phyloP scores from a whole-genome alignment of 2,113 vertebrate species.

The Indicator indicator region DNA sequence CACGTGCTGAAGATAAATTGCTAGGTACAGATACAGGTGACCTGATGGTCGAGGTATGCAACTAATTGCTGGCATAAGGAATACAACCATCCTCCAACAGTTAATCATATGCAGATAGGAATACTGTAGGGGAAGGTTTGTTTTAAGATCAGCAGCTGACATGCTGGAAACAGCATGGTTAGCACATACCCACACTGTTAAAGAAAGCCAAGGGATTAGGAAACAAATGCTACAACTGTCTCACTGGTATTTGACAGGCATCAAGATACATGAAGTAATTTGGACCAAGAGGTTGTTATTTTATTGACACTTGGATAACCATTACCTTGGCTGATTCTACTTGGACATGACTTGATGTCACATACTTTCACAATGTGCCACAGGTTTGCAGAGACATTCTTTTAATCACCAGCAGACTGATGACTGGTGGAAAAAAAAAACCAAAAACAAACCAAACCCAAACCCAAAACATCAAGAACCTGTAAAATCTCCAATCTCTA shows the following conservation, averaged over 20 bases:
- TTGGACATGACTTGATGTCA: background rate
- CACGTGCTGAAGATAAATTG: background rate
- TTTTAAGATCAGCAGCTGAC: background rate
- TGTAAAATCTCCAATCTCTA: background rate
- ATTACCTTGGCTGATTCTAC: background rate
- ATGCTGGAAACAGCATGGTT: background rate
- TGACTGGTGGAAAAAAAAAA: background rate
- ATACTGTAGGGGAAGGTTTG: background rate
- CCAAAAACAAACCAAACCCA: too few relatives aligned
- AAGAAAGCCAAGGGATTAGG: constrained; percentile 5
- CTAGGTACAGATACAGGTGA: background rate
- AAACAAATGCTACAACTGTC: background rate
- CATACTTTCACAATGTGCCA: background rate
- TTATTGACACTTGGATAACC: background rate
- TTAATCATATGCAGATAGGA: background rate
- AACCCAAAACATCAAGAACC: background rate
- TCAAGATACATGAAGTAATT: background rate
- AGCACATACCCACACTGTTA: background rate
- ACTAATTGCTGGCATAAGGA: background rate
- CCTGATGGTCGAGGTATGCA: background rate
- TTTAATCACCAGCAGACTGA: constrained; percentile 19
- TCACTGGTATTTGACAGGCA: background rate
- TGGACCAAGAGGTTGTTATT: constrained; percentile 14
- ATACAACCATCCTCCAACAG: background rate
- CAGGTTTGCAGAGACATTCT: background rate